phyloP scores from a whole-genome alignment of 2,113 vertebrate species.

The Anarhynchus alexandrinus region DNA sequence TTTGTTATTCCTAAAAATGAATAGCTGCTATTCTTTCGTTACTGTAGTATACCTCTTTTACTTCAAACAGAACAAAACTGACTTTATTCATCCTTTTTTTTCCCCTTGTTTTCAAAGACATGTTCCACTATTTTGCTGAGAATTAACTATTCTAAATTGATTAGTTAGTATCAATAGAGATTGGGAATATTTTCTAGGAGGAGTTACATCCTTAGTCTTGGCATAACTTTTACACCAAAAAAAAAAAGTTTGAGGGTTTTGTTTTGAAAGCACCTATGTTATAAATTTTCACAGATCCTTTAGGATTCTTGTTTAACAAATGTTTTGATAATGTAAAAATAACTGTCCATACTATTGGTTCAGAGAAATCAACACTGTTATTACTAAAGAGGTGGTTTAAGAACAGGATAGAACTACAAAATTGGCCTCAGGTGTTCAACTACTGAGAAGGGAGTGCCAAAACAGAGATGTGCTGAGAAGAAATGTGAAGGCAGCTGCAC shows the following conservation, averaged over 20 bases:
- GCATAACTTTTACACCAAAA: neutral
- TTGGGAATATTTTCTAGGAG: neutral
- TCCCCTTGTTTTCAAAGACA: neutral
- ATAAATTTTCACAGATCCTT: constrained; percentile 34
- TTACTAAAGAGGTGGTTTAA: constrained; percentile 50
- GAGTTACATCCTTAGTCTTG: neutral
- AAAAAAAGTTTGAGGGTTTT: neutral
- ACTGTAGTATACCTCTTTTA: neutral
- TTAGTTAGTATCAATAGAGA: neutral
- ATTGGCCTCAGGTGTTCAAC: constrained; percentile 47
- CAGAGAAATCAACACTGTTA: constrained; percentile 53
- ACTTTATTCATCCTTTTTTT: neutral
- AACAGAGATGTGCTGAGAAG: neutral
- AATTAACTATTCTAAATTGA: neutral
- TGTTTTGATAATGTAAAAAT: constrained; percentile 49
- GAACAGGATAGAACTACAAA: constrained; percentile 1
- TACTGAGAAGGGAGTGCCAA: neutral
- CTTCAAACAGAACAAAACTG: neutral
- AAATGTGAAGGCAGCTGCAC: neutral
- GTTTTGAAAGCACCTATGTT: neutral
- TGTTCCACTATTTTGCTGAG: neutral
- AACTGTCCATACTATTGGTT: neutral
- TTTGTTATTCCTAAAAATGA: neutral
- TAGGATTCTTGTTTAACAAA: constrained; percentile 40
- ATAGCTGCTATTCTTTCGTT: neutral